phyloP scores from a whole-genome alignment of 2,888 invertebrate genomes.

The Drosophila atripex region DNA sequence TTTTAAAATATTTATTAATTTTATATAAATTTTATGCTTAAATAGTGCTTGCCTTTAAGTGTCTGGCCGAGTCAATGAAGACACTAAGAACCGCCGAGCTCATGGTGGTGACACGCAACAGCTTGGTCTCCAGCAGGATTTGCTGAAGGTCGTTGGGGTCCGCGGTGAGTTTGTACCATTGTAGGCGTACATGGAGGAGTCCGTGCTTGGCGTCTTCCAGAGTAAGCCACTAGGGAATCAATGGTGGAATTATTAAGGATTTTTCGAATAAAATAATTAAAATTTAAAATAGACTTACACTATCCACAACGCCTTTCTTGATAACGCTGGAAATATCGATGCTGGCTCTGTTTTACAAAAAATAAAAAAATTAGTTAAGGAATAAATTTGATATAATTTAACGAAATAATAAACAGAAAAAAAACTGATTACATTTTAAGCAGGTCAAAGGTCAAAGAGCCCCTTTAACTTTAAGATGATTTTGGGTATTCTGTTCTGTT shows the following conservation, averaged over 20 bases:
- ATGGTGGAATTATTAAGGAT: neutral
- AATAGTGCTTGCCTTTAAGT: constrained; percentile 89
- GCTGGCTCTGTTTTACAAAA: constrained; percentile 86
- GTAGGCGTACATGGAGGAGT: constrained; percentile 93
- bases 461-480: constrained; percentile 1
- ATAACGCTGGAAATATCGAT: constrained; percentile 89
- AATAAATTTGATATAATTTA: neutral
- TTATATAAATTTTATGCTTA: neutral
- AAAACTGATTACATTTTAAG: constrained; percentile 45
- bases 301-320: constrained; percentile 89
- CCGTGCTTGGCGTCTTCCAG: constrained; percentile 98
- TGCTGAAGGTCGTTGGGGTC: constrained; percentile 89
- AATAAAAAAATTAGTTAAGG: constrained; percentile 2
- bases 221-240: constrained; percentile 91
- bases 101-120: constrained; percentile 89
- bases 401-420: constrained; percentile 16
- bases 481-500: constrained; percentile 7
- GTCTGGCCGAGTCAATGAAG: constrained; percentile 95
- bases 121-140: constrained; percentile 90
- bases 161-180: constrained; percentile 93
- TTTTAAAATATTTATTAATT: neutral
- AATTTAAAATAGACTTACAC: constrained; percentile 85
- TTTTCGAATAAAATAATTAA: too few species aligned
- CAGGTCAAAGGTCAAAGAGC: constrained; percentile 41
- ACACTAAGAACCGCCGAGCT: constrained; percentile 92